Base-by-base conservation (phyloP, 1,140 invertebrate genomes). In the Anagrus nilaparvatae region DNA sequence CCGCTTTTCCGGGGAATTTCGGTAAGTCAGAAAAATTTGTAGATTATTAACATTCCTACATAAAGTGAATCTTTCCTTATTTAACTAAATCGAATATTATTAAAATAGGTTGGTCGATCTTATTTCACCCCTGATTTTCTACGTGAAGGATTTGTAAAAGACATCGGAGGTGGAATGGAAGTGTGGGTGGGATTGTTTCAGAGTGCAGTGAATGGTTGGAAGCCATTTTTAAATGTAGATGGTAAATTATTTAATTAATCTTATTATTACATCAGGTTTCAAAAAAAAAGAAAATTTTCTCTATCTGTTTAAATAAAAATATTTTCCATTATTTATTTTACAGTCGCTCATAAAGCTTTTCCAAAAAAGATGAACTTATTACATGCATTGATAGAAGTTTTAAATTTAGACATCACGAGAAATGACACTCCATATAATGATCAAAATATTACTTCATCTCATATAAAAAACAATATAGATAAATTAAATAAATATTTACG, bases 111-210 rank as follows among this genome's bases (percentile, higher is more conserved):
- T n/a, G 77, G 76, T 1, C 56, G 71, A 25, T 75, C 75, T 20
- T 71, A 48, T 75, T 77, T 48, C 20, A 40, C 51, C 30, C 33
- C 14, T 21, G 9, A 17, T 5, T n/a, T n/a, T n/a, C n/a, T 19
- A 30, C 19, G 21, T 5, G 1, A 4, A 17, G 54, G 57, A 0
- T 50, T 49, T 4, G 28, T 57, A 0, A 36, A 69, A 1, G 24
- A 32, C 25, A 19, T 86, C 1, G 65, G 72, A 0, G 72, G 69
- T 37, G 82, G 83, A 0, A 64, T 81, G 46, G 77, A 84, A 56
- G 64, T 85, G 46, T 82, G 81, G 70, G 64, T 75, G 29, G 84
- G 85, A 1, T 63, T 81, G 30, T 88, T 80, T 58, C 81, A 84
- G 53, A 80, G 80, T 2, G 77, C 79, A 1, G 73, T 85, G 45